Evolutionary conservation across 2,888 invertebrate genomes (phyloP).

Genomic region (Cerceris ruficornis): DNA sequence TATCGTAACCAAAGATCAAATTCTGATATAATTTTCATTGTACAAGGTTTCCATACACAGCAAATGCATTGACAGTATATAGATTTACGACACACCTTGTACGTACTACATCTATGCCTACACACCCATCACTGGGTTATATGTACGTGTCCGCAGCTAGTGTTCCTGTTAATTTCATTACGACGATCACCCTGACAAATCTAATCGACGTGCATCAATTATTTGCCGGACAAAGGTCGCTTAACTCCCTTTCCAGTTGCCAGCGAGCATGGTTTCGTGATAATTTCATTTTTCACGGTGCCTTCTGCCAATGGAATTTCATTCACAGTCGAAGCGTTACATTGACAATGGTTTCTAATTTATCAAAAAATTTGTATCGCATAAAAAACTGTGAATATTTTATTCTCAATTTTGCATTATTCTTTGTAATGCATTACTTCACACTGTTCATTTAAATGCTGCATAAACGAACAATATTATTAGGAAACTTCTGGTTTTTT

Average conservation of each 20-base stretch:
- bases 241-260: conserved; percentile 58
- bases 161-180: conserved; percentile 73
- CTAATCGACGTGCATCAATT: conserved; percentile 78
- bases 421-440: no score
- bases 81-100: conserved; percentile 38
- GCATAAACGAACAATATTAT: no score
- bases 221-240: conserved; percentile 73
- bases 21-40: no score
- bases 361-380: conserved; percentile 8
- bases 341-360: conserved; percentile 23
- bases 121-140: conserved; percentile 37
- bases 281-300: conserved; percentile 63
- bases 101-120: conserved; percentile 16
- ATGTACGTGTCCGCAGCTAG: conserved; percentile 47
- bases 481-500: no score
- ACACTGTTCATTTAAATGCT: no score
- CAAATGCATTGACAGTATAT: neutral
- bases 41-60: neutral
- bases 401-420: no score
- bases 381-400: conserved; percentile 1
- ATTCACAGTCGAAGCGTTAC: conserved; percentile 31
- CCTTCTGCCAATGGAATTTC: conserved; percentile 50
- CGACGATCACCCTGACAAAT: conserved; percentile 76
- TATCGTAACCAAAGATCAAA: no score
- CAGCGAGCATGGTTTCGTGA: conserved; percentile 51